Percentiles rank a stretch among this genome's conserved stretches.
Evolutionary conservation across 2,888 invertebrate species (phyloP).

Genomic region (Gisinianus flammeolus): DNA sequence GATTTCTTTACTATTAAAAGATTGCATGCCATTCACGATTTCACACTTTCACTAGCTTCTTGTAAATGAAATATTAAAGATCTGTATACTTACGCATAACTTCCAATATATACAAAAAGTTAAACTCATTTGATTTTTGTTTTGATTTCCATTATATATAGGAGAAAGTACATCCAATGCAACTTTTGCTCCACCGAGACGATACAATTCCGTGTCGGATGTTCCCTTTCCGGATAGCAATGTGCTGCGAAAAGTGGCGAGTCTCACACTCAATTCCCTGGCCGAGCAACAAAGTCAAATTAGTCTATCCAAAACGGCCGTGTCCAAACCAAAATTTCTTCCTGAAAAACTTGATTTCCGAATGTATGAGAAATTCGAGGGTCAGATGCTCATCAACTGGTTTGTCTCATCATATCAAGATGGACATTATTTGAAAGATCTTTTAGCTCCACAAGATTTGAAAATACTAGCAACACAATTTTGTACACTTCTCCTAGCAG

Average conservation of each 20-base stretch:
- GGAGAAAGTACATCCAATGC: conserved; percentile 27
- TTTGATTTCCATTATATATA: background rate
- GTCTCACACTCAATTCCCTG: conserved; percentile 78
- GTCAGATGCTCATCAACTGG: conserved; percentile 92
- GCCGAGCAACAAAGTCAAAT: conserved; percentile 68
- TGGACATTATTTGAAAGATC: conserved; percentile 70
- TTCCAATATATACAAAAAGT: too few relatives aligned
- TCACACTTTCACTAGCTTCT: background rate
- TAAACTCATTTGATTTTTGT: background rate
- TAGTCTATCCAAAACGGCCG: conserved; percentile 48
- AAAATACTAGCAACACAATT: conserved; percentile 79
- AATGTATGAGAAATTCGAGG: conserved; percentile 90
- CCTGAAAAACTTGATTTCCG: conserved; percentile 86
- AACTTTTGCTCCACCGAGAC: conserved; percentile 54
- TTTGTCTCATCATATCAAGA: conserved; percentile 78
- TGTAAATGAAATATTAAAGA: background rate
- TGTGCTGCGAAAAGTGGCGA: conserved; percentile 83
- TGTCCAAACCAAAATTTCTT: conserved; percentile 75
- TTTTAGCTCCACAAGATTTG: conserved; percentile 74
- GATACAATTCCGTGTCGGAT: conserved; percentile 67
- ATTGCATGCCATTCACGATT: background rate
- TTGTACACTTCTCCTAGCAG: conserved; percentile 84
- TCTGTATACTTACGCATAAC: too few relatives aligned
- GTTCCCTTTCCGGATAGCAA: conserved; percentile 68
- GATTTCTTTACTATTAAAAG: too few relatives aligned